Evolutionary conservation across 1,140 invertebrate species (phyloP).

Genomic region (Drosophila takahashii): DNA sequence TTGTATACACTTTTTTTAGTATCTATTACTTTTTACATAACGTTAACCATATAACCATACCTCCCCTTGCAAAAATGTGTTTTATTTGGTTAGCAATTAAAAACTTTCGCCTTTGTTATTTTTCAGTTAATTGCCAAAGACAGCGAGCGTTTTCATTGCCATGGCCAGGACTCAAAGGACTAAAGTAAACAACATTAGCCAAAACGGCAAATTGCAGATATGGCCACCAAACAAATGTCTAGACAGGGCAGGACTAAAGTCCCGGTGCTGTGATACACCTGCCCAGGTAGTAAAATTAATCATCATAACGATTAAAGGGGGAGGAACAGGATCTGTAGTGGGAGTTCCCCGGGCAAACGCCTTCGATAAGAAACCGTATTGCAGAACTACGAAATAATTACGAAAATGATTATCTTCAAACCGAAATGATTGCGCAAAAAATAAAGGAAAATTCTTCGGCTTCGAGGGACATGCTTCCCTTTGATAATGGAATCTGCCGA

Average conservation of each 20-base stretch:
- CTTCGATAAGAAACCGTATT: not conserved
- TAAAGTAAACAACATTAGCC: conserved; percentile 49
- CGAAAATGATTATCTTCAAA: conserved; percentile 25
- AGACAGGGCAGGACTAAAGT: conserved; percentile 39
- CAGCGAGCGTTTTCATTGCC: conserved; percentile 29
- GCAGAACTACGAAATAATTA: conserved; percentile 13
- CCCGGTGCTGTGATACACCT: conserved; percentile 23
- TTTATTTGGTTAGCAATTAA: conserved; percentile 40
- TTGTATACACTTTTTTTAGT: too few relatives aligned
- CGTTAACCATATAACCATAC: not conserved
- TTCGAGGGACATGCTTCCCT: not conserved
- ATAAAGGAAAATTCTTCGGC: conserved; percentile 21
- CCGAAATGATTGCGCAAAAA: conserved; percentile 49
- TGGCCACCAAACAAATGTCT: conserved; percentile 47
- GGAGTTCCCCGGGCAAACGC: conserved; percentile 17
- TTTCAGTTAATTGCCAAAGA: conserved; percentile 40
- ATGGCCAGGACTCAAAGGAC: conserved; percentile 32
- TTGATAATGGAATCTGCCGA: conserved; percentile 19
- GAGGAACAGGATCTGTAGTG: conserved; percentile 31
- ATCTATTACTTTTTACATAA: too few relatives aligned
- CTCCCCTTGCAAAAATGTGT: not conserved
- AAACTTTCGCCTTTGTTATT: conserved; percentile 21
- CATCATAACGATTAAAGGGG: conserved; percentile 6
- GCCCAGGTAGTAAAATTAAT: conserved; percentile 48
- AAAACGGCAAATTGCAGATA: conserved; percentile 48